Percentiles rank a stretch among this genome's conserved stretches.
Evolutionary conservation across 2,797 vertebrate genomes (phyloP).

Genomic region (Amblyraja radiata): DNA sequence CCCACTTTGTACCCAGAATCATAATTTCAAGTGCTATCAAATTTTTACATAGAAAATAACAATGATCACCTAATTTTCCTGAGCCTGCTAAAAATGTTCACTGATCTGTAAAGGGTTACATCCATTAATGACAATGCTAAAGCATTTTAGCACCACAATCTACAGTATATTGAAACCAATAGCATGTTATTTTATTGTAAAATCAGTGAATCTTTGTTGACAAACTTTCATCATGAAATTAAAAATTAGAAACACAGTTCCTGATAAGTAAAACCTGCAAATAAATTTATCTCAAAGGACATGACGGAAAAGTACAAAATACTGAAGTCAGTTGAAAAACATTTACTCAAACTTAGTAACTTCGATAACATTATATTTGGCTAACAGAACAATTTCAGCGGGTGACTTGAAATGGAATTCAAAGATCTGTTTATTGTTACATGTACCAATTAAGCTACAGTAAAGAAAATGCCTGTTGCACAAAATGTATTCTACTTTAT

Average conservation of each 20-base stretch:
- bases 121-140: background rate
- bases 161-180: background rate
- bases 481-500: background rate
- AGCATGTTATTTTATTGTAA: background rate
- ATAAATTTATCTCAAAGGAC: conserved; percentile 14
- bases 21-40: background rate
- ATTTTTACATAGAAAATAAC: background rate
- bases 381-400: background rate
- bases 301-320: conserved; percentile 20
- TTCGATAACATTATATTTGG: background rate
- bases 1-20: background rate
- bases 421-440: no score
- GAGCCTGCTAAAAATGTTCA: background rate
- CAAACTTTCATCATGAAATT: conserved; percentile 3
- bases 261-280: background rate
- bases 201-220: background rate
- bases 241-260: background rate
- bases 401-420: background rate
- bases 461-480: conserved; percentile 14
- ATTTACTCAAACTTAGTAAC: background rate
- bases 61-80: background rate
- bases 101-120: background rate
- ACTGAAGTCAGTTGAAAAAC: background rate
- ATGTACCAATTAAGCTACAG: no score
- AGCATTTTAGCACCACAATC: background rate